These are phyloP conservation scores for Microctenopoma stevenorrisi DNA, from an alignment of 2,797 vertebrate genomes.

Conservation along the genomic window DNA sequence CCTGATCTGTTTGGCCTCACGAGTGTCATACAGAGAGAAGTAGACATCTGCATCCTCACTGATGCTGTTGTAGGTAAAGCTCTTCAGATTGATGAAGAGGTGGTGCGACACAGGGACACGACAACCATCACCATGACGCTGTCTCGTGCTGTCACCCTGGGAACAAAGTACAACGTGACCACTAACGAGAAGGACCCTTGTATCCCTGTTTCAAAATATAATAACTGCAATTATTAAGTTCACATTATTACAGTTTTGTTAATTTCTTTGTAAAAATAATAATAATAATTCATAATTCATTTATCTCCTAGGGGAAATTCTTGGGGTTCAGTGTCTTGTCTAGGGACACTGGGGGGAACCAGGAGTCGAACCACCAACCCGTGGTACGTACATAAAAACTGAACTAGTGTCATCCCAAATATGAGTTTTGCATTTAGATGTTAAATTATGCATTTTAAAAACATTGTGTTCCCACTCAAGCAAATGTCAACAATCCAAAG, in stretches of 20 bases:
- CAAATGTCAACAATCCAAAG: too few species aligned
- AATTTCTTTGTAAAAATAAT: background rate
- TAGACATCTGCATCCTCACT: constrained; percentile 98
- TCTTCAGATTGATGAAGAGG: constrained; percentile 97
- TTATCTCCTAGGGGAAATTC: too few species aligned
- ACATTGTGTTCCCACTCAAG: background rate
- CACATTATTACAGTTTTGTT: background rate
- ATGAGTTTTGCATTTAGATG: background rate
- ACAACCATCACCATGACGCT: constrained; percentile 93
- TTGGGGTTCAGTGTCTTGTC: too few species aligned
- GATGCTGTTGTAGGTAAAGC: constrained; percentile 99
- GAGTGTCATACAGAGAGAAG: constrained; percentile 94
- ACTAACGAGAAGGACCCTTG: constrained; percentile 38
- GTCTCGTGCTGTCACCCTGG: constrained; percentile 91
- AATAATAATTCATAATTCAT: too few species aligned
- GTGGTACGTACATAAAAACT: too few species aligned
- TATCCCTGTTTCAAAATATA: background rate
- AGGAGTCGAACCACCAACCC: too few species aligned
- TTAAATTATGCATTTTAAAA: background rate
- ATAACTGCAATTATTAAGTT: background rate
- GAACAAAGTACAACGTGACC: constrained; percentile 55
- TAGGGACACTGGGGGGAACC: too few species aligned
- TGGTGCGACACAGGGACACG: constrained; percentile 96
- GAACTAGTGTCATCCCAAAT: too few species aligned
- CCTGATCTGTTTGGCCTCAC: constrained; percentile 98